These are phyloP conservation scores for Gulo gulo DNA, from an alignment of 2,113 vertebrate genomes.

Conservation along the genomic window DNA sequence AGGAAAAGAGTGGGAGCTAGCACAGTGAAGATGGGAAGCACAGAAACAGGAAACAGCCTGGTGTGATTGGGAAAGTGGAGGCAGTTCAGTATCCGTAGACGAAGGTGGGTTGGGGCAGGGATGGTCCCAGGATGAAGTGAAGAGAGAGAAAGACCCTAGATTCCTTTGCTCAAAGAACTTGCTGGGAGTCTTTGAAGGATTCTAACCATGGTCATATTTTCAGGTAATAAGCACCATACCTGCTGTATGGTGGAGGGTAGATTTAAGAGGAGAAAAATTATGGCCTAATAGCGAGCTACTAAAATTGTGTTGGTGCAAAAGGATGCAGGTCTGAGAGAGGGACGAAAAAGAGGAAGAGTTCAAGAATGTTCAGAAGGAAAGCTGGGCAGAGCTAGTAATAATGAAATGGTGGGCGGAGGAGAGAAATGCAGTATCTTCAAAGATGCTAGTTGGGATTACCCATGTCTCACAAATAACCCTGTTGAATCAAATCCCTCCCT, in stretches of 20 bases:
- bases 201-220: not conserved
- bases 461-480: not conserved
- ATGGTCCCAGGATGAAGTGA: too few species aligned
- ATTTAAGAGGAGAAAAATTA: not conserved
- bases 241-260: not conserved
- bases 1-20: not conserved
- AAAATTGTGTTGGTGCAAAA: not conserved
- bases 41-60: not conserved
- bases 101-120: accelerated
- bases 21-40: not conserved
- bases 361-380: not conserved
- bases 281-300: not conserved
- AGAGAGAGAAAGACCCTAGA: not conserved
- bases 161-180: not conserved
- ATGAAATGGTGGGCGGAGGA: not conserved
- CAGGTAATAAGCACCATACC: not conserved
- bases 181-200: not conserved
- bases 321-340: not conserved
- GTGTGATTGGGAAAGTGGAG: not conserved
- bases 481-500: not conserved
- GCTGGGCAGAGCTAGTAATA: not conserved
- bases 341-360: not conserved
- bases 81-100: not conserved
- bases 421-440: not conserved
- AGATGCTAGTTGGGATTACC: not conserved